phyloP scores from a whole-genome alignment of 2,888 invertebrate species.

The Sphinx pinastri region DNA sequence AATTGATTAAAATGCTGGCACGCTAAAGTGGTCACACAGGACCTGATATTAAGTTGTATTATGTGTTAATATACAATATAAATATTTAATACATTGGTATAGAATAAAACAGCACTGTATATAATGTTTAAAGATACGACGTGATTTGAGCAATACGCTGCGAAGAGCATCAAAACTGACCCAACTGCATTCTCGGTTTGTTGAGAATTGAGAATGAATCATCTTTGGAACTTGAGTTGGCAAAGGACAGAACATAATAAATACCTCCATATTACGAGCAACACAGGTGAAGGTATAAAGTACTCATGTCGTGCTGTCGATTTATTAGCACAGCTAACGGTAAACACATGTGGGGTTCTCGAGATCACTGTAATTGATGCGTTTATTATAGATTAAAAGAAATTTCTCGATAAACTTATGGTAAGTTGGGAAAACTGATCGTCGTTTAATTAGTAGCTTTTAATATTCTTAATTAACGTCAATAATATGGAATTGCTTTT shows the following conservation, averaged over 20 bases:
- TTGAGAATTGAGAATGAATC: constrained; percentile 68
- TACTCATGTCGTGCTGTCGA: constrained; percentile 30
- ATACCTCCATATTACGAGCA: constrained; percentile 61
- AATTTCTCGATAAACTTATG: neutral
- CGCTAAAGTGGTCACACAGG: too few relatives aligned
- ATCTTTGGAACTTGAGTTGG: constrained; percentile 67
- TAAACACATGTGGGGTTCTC: constrained; percentile 1
- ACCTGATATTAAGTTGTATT: too few relatives aligned
- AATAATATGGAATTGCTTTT: neutral
- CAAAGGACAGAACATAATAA: constrained; percentile 64
- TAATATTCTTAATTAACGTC: neutral
- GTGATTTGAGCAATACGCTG: constrained; percentile 54
- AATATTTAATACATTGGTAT: neutral
- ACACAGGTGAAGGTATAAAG: constrained; percentile 50
- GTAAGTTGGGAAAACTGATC: neutral
- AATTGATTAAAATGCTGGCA: too few relatives aligned
- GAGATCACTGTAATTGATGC: constrained; percentile 3
- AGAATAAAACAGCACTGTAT: neutral
- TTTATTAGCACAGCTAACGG: constrained; percentile 34
- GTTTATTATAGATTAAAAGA: neutral
- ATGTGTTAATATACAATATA: too few relatives aligned
- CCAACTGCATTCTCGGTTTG: constrained; percentile 72
- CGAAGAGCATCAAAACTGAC: constrained; percentile 59
- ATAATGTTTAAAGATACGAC: constrained; percentile 27
- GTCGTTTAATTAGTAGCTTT: neutral